A percentile compares a stretch with the other conserved stretches of the same genome.
Conservation (phyloP, 2,797 vertebrate genomes). For the Ateles fusciceps region DNA sequence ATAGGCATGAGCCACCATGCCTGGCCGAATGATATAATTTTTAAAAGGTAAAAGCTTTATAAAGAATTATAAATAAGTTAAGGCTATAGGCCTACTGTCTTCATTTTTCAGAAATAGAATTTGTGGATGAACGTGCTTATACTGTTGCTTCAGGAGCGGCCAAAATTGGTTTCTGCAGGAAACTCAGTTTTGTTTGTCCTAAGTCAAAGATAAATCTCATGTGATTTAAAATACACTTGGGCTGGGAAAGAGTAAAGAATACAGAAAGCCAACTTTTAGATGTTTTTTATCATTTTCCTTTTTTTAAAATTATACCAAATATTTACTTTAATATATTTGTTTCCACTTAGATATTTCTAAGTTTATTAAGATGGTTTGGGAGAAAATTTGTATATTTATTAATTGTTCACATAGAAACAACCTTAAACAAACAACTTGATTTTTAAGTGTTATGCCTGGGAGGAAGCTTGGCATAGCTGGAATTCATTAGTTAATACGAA, state of each 20-base stretch:
- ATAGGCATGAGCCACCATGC: too few relatives aligned
- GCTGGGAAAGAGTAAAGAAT: background rate
- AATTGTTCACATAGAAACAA: background rate
- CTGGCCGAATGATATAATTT: background rate
- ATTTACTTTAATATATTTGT: background rate
- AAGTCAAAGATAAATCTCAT: background rate
- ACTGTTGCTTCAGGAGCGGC: background rate
- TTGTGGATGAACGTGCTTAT: background rate
- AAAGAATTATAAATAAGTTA: background rate
- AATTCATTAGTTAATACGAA: background rate
- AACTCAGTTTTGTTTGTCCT: background rate
- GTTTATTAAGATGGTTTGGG: background rate
- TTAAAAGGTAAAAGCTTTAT: background rate
- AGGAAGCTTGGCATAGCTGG: background rate
- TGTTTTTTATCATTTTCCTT: background rate
- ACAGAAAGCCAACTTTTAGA: background rate
- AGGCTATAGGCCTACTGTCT: background rate
- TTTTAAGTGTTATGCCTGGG: background rate
- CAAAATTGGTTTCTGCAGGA: background rate
- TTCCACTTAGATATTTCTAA: slow-evolving; percentile 7
- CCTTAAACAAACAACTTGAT: background rate
- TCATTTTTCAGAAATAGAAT: background rate
- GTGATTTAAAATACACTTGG: background rate
- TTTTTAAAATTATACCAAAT: background rate
- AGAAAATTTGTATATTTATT: background rate